These are phyloP conservation scores for Erannis defoliaria DNA, from an alignment of 2,888 invertebrate genomes.

Conservation along the genomic window DNA sequence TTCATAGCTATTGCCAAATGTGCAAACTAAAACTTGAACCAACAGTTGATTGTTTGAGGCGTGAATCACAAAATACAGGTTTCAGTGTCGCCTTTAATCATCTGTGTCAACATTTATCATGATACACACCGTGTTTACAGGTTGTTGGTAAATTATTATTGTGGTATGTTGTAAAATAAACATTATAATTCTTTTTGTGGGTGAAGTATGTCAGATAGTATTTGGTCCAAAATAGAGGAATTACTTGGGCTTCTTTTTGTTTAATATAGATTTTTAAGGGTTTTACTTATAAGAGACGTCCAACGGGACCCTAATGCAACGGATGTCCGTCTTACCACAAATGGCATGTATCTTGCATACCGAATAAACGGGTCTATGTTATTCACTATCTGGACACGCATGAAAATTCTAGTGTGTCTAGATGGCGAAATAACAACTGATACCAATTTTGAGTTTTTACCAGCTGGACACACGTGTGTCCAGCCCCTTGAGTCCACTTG, in stretches of 20 bases:
- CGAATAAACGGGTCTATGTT: too few species aligned
- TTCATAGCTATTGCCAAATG: background rate
- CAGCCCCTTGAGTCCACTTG: too few species aligned
- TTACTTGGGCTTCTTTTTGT: background rate
- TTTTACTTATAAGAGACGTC: too few species aligned
- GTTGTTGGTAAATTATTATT: conserved; percentile 7
- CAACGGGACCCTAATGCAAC: too few species aligned
- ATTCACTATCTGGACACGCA: too few species aligned
- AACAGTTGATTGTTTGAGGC: conserved; percentile 34
- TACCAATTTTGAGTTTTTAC: too few species aligned
- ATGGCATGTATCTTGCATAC: too few species aligned
- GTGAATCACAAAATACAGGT: conserved; percentile 63
- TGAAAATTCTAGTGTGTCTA: too few species aligned
- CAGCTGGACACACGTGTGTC: too few species aligned
- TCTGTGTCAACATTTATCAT: conserved; percentile 65
- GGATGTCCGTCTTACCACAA: too few species aligned
- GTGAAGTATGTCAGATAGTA: background rate
- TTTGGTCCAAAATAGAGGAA: background rate
- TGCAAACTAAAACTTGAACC: background rate
- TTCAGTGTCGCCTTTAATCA: conserved; percentile 60
- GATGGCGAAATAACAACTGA: too few species aligned
- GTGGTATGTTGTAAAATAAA: conserved; percentile 11
- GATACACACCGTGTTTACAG: conserved; percentile 13
- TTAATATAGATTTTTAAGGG: too few species aligned
- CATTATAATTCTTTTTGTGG: conserved; percentile 1